These are phyloP conservation scores for Scalopus aquaticus DNA, from an alignment of 2,113 vertebrate genomes.

Conservation along the genomic window DNA sequence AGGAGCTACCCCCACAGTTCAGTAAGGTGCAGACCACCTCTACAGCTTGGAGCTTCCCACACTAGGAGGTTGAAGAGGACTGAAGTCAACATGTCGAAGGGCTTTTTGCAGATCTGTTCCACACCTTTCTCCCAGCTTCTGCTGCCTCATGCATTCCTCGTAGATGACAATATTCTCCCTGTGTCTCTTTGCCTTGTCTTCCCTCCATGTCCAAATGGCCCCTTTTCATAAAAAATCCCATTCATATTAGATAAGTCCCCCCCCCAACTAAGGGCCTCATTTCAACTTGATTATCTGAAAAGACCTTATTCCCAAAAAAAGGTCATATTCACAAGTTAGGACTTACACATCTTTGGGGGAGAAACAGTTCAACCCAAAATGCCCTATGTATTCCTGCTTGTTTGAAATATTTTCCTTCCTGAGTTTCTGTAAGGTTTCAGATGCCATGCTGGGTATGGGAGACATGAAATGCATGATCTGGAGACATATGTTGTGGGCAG, in stretches of 20 bases:
- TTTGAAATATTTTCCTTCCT: neutral
- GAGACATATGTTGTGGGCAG: neutral
- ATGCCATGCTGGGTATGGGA: neutral
- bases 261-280: neutral
- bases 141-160: neutral
- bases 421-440: neutral
- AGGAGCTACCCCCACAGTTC: neutral
- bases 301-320: constrained; percentile 23
- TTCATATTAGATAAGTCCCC: neutral
- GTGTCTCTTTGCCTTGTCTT: neutral
- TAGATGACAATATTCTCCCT: neutral
- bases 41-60: accelerated
- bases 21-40: neutral
- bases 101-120: neutral
- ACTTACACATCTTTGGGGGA: neutral
- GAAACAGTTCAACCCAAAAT: neutral
- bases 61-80: neutral
- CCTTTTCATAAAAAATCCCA: neutral
- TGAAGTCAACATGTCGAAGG: neutral
- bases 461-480: neutral
- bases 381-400: neutral
- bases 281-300: neutral
- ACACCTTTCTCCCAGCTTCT: neutral
- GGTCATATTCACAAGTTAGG: neutral
- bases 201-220: neutral